Conservation (phyloP, 2,888 invertebrate genomes). For the Drosophila mettleri region DNA sequence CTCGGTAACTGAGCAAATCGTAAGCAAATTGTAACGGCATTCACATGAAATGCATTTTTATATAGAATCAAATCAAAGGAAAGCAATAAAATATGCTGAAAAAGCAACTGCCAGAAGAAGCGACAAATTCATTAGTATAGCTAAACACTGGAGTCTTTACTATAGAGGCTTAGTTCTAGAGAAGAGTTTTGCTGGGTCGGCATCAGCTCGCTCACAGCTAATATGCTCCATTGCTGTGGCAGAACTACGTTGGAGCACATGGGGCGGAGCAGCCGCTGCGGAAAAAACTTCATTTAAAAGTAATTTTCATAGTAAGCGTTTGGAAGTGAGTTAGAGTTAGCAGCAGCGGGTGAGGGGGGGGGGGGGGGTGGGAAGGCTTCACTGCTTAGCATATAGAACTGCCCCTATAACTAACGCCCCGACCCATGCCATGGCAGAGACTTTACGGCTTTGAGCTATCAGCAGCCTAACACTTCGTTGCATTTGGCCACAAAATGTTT, state of each 20-base stretch:
- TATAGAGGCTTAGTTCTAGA: not conserved
- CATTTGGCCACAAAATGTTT: constrained; percentile 49
- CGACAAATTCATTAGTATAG: not conserved
- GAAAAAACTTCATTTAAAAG: constrained; percentile 66
- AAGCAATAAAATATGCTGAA: not conserved
- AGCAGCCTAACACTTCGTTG: constrained; percentile 16
- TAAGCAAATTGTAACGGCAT: no score
- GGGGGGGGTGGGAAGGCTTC: not conserved
- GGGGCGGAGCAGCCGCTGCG: constrained; percentile 26
- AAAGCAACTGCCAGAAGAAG: not conserved
- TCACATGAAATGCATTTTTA: no score
- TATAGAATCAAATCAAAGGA: not conserved
- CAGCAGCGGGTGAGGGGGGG: not conserved
- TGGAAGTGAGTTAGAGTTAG: no score
- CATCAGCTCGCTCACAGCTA: not conserved
- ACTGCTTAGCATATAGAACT: constrained; percentile 49
- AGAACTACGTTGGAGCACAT: constrained; percentile 1
- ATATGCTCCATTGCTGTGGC: not conserved
- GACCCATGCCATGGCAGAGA: not conserved
- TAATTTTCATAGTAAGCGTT: constrained; percentile 62
- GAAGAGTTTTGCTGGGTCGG: no score
- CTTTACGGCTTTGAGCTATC: not conserved
- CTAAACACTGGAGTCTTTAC: not conserved
- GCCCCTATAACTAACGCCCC: not conserved
- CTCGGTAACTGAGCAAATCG: no score